These are phyloP conservation scores for Arrhopalites spinosus DNA, from an alignment of 2,888 invertebrate species.

Conservation along the genomic window DNA sequence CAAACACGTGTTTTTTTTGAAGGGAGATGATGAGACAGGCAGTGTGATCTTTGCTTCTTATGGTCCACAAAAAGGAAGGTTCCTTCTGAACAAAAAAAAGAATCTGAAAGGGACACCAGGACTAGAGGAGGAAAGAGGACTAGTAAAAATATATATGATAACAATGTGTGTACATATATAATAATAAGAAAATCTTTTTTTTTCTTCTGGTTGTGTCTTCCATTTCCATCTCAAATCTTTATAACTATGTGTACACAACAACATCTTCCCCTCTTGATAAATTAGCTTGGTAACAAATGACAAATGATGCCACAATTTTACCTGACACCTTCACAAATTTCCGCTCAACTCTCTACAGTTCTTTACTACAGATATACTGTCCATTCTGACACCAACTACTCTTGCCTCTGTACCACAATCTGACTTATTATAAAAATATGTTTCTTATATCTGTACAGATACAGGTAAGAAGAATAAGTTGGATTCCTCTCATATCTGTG, in stretches of 20 bases:
- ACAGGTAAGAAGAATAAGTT: too few relatives aligned
- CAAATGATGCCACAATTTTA: conserved; percentile 53
- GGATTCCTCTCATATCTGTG: too few relatives aligned
- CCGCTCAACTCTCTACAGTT: conserved; percentile 41
- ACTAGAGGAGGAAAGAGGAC: not conserved
- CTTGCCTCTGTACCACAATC: too few relatives aligned
- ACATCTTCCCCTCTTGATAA: conserved; percentile 44
- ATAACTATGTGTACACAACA: not conserved
- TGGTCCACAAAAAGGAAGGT: not conserved
- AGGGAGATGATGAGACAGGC: conserved; percentile 15
- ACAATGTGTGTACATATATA: not conserved
- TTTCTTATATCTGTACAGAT: too few relatives aligned
- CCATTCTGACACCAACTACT: not conserved
- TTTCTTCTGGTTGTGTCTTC: not conserved
- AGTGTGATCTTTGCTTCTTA: not conserved
- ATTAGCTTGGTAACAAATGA: conserved; percentile 52
- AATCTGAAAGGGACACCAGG: conserved; percentile 10
- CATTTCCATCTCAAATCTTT: not conserved
- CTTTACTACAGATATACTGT: conserved; percentile 9
- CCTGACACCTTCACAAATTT: conserved; percentile 56
- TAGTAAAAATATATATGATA: not conserved
- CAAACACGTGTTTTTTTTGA: conserved; percentile 36
- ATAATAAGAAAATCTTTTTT: conserved; percentile 14
- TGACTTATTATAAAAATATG: too few relatives aligned
- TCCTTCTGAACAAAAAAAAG: not conserved